Evolutionary conservation across 2,113 vertebrate genomes (phyloP).

Genomic region (Otis tarda): DNA sequence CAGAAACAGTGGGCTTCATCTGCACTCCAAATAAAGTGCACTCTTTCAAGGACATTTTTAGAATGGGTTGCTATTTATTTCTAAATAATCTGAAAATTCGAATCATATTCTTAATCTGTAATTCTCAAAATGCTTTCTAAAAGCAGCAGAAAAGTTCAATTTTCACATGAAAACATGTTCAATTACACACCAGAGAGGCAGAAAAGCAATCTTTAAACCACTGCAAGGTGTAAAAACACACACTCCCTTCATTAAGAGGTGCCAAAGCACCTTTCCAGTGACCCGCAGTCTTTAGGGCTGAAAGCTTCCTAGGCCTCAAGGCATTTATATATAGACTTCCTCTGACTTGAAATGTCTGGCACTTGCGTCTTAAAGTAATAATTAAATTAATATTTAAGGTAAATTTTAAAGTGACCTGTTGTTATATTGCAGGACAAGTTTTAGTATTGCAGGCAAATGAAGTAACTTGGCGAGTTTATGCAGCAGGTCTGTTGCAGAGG

Average conservation of each 20-base stretch:
- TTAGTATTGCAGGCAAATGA: background rate
- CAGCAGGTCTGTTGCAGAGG: background rate
- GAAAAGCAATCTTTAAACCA: background rate
- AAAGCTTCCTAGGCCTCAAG: background rate
- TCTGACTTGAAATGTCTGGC: background rate
- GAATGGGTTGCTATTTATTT: background rate
- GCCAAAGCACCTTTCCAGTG: background rate
- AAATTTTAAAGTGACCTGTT: background rate
- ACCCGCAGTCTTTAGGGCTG: background rate
- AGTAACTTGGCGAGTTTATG: background rate
- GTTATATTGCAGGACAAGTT: background rate
- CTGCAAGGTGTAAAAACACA: background rate
- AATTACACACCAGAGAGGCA: background rate
- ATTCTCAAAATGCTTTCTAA: background rate
- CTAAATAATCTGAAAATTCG: background rate
- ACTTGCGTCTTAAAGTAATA: background rate
- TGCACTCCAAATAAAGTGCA: background rate
- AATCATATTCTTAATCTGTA: background rate
- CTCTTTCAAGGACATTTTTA: background rate
- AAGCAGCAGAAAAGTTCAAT: background rate
- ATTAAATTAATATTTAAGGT: background rate
- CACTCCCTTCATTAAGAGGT: slow-evolving; percentile 9
- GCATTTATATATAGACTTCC: background rate
- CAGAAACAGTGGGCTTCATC: background rate
- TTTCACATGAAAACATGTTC: background rate